Percentiles rank a stretch among this genome's conserved stretches.
phyloP scores from a whole-genome alignment of 1,140 invertebrate species.

The Drosophila tropicalis region DNA sequence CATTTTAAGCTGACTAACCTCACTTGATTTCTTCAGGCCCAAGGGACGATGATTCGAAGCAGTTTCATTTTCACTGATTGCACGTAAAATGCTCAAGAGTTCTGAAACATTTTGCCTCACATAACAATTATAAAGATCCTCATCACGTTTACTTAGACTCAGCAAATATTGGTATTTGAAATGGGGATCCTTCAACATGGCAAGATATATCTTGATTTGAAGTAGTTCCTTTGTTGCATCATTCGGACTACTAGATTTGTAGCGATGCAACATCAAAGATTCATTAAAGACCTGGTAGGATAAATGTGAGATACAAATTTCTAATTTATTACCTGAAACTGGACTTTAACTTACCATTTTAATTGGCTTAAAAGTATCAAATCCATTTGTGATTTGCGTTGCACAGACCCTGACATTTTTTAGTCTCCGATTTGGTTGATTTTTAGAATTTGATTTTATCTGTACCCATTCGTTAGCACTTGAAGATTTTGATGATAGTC shows the following conservation, averaged over 20 bases:
- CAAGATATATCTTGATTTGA: neutral
- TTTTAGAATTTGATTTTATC: neutral
- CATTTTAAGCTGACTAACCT: neutral
- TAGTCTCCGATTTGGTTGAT: neutral
- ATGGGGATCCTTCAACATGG: neutral
- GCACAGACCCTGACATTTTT: neutral
- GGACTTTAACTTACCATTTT: neutral
- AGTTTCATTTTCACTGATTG: neutral
- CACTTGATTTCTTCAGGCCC: neutral
- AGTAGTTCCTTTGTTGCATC: neutral
- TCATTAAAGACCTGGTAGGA: neutral
- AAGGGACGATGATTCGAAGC: neutral
- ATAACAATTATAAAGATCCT: conserved; percentile 23
- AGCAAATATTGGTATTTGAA: conserved; percentile 20
- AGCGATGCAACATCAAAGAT: neutral
- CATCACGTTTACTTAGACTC: conserved; percentile 1
- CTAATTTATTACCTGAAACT: neutral
- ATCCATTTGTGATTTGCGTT: neutral
- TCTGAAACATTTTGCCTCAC: conserved; percentile 4
- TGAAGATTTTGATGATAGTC: too few relatives aligned
- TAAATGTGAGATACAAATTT: neutral
- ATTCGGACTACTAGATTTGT: neutral
- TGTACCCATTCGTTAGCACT: neutral
- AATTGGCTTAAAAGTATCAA: neutral
- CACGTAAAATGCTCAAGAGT: conserved; percentile 9